Conservation (phyloP, 2,797 vertebrate species). For the Gallinago stenura region DNA sequence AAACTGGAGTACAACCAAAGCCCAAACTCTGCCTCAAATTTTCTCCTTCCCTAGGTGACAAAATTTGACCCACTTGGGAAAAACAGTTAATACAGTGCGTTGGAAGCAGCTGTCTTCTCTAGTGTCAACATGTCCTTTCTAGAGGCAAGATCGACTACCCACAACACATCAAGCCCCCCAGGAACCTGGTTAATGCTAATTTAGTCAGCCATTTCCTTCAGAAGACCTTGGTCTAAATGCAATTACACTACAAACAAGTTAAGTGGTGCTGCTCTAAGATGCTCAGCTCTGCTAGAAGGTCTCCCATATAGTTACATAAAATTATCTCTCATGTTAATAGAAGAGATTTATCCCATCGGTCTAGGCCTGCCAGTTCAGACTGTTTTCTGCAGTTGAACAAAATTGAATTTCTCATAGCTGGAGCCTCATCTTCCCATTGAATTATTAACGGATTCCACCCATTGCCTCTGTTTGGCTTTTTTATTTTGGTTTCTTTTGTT, state of each 20-base stretch:
- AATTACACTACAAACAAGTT: slow-evolving; percentile 86
- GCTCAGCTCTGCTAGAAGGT: slow-evolving; percentile 61
- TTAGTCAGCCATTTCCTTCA: slow-evolving; percentile 90
- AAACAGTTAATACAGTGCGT: slow-evolving; percentile 85
- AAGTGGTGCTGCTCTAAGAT: slow-evolving; percentile 76
- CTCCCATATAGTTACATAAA: slow-evolving; percentile 77
- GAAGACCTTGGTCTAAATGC: slow-evolving; percentile 90
- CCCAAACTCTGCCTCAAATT: slow-evolving; percentile 67
- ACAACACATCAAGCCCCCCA: slow-evolving; percentile 77
- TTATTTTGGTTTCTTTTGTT: neutral
- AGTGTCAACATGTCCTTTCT: slow-evolving; percentile 88
- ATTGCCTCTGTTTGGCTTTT: neutral
- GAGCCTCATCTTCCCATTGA: slow-evolving; percentile 50
- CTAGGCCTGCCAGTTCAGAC: slow-evolving; percentile 56
- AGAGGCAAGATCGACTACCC: slow-evolving; percentile 88
- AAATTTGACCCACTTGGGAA: slow-evolving; percentile 85
- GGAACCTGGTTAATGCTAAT: slow-evolving; percentile 92
- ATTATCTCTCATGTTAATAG: slow-evolving; percentile 76
- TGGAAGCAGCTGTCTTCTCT: slow-evolving; percentile 85
- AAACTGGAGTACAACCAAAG: slow-evolving; percentile 26
- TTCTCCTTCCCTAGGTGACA: slow-evolving; percentile 82
- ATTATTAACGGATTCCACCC: slow-evolving; percentile 54
- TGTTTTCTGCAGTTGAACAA: slow-evolving; percentile 60
- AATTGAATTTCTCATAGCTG: slow-evolving; percentile 61
- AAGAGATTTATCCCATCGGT: slow-evolving; percentile 68